Base-by-base conservation (phyloP, 2,113 vertebrate species). In the Helogale parvula region DNA sequence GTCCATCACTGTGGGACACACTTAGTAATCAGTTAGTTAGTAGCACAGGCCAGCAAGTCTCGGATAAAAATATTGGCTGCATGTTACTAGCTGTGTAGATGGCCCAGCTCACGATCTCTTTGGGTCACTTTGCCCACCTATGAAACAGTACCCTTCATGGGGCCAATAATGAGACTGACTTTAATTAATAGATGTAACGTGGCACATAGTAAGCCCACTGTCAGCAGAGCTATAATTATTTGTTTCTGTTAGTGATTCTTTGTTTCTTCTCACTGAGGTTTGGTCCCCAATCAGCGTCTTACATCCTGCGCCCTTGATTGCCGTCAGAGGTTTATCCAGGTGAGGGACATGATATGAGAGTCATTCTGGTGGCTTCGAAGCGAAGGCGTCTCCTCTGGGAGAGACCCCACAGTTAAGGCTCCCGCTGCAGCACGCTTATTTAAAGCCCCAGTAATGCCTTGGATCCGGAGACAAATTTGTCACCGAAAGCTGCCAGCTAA, bases 251-350 rank as follows among this genome's bases (percentile, higher is more conserved):
- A 4, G 11, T 52, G 63, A 60, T 25, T 15, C 38, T 66, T 41
- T 41, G 27, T 35, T 52, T n/a, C 57, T 35, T 74, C 52, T 76
- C 60, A 35, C 17, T 69, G 68, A 68, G 8, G 45, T 60, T 9
- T 65, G 31, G 17, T 38, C 52, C 63, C 52, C 2, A 21, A 74
- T 33, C 29, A 7, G 9, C 14, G 13, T 38, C 27, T 82, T 47
- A 21, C 0, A 25, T 14, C 7, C 31, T 21, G 2, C 38, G 10
- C 35, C 1, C 29, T 16, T 9, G 0, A 10, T 72, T 25, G 8
- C 14, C 7, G 12, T 41, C 4, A 2, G 77, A 88, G 63, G 77
- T 29, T 0, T 57, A 50, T 21, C 5, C 27, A 14, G 23, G 63
- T 23, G 77, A 77, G 35, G 15, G 71, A 77, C 47, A 66, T 13